A percentile compares a stretch with the other conserved stretches of the same genome.
These are phyloP conservation scores for Cyrtonyx montezumae DNA, from an alignment of 2,113 vertebrate genomes.

Conservation along the genomic window DNA sequence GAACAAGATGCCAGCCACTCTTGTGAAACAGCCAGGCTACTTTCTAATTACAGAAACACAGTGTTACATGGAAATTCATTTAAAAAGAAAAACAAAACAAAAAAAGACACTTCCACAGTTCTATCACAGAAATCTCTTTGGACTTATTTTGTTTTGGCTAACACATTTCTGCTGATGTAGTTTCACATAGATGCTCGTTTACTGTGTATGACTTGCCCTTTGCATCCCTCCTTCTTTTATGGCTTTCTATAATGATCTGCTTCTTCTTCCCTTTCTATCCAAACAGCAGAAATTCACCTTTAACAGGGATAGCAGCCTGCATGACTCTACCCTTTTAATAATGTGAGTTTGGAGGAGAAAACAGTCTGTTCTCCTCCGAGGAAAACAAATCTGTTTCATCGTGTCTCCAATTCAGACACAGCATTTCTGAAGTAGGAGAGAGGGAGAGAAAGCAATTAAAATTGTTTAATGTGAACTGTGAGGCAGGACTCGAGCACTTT, in stretches of 20 bases:
- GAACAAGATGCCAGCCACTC: neutral
- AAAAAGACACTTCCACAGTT: neutral
- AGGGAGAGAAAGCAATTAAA: neutral
- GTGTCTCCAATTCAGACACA: neutral
- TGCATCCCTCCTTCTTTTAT: neutral
- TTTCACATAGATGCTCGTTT: neutral
- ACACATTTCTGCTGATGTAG: neutral
- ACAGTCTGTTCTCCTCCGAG: neutral
- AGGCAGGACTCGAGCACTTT: neutral
- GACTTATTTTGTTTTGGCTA: neutral
- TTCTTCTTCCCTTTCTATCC: neutral
- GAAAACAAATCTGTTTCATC: neutral
- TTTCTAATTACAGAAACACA: neutral
- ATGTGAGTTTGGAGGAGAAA: neutral
- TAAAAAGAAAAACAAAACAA: too few species aligned
- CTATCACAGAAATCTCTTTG: neutral
- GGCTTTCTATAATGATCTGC: neutral
- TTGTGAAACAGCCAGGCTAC: neutral
- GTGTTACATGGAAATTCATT: neutral
- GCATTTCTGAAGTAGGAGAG: neutral
- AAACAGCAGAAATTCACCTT: neutral
- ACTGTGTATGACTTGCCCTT: neutral
- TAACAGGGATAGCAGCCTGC: neutral
- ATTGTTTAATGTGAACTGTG: neutral
- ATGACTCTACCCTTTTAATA: neutral